Percentiles rank a stretch among this genome's conserved stretches.
Conservation (phyloP, 2,797 vertebrate genomes). For the Nothura maculosa region DNA sequence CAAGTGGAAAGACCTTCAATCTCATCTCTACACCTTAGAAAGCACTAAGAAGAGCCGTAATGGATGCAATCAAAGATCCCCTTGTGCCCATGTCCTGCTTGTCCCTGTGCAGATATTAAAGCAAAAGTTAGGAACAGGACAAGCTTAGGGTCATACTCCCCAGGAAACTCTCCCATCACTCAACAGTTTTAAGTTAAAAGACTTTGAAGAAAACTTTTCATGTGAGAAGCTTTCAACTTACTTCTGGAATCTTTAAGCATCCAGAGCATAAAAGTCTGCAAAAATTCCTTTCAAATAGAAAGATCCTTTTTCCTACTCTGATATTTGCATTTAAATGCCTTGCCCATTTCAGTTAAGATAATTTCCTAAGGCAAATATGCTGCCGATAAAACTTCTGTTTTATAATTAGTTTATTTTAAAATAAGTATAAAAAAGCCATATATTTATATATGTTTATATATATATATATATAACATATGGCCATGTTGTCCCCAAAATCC, state of each 20-base stretch:
- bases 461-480: too few species aligned
- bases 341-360: background rate
- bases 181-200: background rate
- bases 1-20: background rate
- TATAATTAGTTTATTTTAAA: background rate
- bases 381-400: background rate
- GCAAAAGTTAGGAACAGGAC: background rate
- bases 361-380: background rate
- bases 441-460: too few species aligned
- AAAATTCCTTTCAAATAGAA: background rate
- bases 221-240: background rate
- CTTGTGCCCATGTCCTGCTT: fast-evolving
- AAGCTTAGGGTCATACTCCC: background rate
- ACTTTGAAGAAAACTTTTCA: background rate
- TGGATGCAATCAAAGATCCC: background rate
- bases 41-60: background rate
- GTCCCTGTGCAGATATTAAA: fast-evolving
- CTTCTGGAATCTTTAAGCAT: background rate
- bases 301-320: background rate
- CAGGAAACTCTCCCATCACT: background rate
- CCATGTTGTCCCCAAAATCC: background rate
- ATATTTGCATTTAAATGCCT: background rate
- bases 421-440: too few species aligned
- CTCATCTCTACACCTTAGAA: background rate
- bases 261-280: background rate